Evolutionary conservation across 2,888 invertebrate genomes (phyloP).

Genomic region (Drosophila recens): DNA sequence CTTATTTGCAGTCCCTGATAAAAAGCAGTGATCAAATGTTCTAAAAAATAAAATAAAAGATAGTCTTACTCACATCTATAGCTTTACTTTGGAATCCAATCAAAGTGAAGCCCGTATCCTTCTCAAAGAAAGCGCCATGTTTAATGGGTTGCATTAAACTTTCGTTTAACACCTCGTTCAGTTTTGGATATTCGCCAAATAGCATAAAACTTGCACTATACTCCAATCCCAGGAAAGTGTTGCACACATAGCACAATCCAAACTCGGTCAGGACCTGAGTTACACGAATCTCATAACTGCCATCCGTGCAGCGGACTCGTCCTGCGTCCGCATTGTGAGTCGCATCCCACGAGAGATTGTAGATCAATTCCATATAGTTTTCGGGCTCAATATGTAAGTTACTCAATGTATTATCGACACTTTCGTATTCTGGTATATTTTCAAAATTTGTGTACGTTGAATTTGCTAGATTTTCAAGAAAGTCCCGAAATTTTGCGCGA

Average conservation of each 20-base stretch:
- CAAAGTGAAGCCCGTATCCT: constrained; percentile 62
- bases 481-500: constrained; percentile 59
- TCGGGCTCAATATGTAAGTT: constrained; percentile 71
- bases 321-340: constrained; percentile 54
- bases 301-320: constrained; percentile 70
- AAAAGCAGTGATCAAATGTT: neutral
- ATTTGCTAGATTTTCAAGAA: constrained; percentile 84
- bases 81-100: constrained; percentile 72
- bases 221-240: constrained; percentile 66
- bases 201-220: constrained; percentile 79
- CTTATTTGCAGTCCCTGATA: too few species aligned
- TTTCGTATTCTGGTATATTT: constrained; percentile 74
- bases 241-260: constrained; percentile 84
- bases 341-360: constrained; percentile 81
- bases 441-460: constrained; percentile 83
- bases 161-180: constrained; percentile 20
- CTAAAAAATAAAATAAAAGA: too few species aligned
- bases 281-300: constrained; percentile 43
- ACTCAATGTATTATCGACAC: constrained; percentile 71
- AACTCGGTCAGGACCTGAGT: constrained; percentile 84
- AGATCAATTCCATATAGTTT: constrained; percentile 84
- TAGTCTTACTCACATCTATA: constrained; percentile 65
- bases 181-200: constrained; percentile 68
- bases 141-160: constrained; percentile 41
- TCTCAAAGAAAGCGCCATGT: constrained; percentile 25